Evolutionary conservation across 2,888 invertebrate genomes (phyloP).

Genomic region (Ennomos quercinarius): DNA sequence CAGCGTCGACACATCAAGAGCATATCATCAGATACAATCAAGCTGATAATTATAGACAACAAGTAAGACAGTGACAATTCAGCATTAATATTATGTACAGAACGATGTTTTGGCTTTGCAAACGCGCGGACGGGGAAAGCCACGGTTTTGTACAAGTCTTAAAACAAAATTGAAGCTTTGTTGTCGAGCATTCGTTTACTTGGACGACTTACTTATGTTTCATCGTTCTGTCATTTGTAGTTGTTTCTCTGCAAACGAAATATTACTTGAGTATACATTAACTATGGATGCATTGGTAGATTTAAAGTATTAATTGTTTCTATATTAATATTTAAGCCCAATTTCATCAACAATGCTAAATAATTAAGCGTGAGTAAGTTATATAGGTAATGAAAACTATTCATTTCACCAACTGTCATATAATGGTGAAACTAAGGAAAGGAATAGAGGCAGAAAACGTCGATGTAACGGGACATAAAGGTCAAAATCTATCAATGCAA

Average conservation of each 20-base stretch:
- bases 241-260: slow-evolving; percentile 72
- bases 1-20: slow-evolving; percentile 14
- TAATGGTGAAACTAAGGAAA: background rate
- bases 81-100: slow-evolving; percentile 49
- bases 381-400: background rate
- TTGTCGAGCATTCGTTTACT: slow-evolving; percentile 24
- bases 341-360: slow-evolving; percentile 6
- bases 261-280: slow-evolving; percentile 48
- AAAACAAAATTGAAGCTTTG: slow-evolving; percentile 21
- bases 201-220: slow-evolving; percentile 71
- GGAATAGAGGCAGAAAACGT: no score
- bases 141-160: slow-evolving; percentile 38
- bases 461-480: no score
- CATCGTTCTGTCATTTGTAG: slow-evolving; percentile 82
- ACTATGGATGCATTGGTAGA: slow-evolving; percentile 37
- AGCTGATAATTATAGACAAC: slow-evolving; percentile 20
- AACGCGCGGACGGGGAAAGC: slow-evolving; percentile 49
- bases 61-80: slow-evolving; percentile 21
- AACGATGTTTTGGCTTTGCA: slow-evolving; percentile 49
- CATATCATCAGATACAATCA: slow-evolving; percentile 21
- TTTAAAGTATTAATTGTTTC: slow-evolving; percentile 6
- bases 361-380: background rate
- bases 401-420: slow-evolving; percentile 4
- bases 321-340: slow-evolving; percentile 5
- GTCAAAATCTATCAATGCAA: slow-evolving; percentile 34